Evolutionary conservation across 1,140 invertebrate species (phyloP).

Genomic region (Coenobita brevimanus): DNA sequence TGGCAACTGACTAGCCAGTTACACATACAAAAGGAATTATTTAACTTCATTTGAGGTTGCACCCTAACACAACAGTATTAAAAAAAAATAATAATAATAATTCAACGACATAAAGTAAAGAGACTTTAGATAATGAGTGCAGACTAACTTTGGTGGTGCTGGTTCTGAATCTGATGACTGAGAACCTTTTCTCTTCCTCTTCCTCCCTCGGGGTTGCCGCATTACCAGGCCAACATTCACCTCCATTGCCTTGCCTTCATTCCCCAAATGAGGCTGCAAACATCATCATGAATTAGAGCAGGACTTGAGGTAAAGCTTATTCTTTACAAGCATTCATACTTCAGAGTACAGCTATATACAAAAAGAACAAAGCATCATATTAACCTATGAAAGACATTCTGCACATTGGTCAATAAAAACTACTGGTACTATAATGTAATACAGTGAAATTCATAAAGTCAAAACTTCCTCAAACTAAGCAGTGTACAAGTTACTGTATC

Average conservation of each 20-base stretch:
- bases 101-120: neutral
- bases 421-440: no score
- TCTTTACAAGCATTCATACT: no score
- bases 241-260: slow-evolving; percentile 39
- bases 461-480: no score
- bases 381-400: no score
- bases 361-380: no score
- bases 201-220: slow-evolving; percentile 6
- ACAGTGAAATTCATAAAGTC: no score
- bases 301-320: neutral
- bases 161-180: slow-evolving; percentile 12
- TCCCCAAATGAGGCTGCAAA: slow-evolving; percentile 34
- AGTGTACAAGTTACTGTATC: no score
- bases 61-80: neutral
- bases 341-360: no score
- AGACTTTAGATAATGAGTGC: neutral
- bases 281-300: neutral
- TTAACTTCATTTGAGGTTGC: no score
- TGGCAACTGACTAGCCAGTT: no score
- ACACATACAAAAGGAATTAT: no score
- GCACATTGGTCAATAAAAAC: no score
- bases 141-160: slow-evolving; percentile 12
- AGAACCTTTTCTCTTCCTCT: slow-evolving; percentile 12
- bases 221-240: slow-evolving; percentile 13
- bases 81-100: neutral